phyloP scores from a whole-genome alignment of 2,113 vertebrate species.

The Geococcyx californianus region DNA sequence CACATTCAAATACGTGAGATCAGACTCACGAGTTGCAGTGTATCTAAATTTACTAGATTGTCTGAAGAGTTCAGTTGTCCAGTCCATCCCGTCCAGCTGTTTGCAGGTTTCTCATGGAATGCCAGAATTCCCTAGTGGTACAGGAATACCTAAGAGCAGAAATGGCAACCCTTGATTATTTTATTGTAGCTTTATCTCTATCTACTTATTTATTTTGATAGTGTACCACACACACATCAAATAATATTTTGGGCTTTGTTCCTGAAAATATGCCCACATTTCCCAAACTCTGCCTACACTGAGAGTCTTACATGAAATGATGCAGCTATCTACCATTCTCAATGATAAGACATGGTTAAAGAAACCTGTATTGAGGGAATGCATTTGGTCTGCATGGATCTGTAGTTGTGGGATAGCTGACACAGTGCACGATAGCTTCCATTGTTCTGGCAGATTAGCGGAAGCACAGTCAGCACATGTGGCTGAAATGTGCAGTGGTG shows the following conservation, averaged over 20 bases:
- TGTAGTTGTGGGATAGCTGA: not conserved
- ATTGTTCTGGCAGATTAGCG: conserved; percentile 23
- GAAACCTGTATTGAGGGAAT: not conserved
- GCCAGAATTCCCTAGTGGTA: not conserved
- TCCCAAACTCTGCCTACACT: not conserved
- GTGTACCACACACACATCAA: not conserved
- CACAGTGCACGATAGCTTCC: not conserved
- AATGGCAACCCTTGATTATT: not conserved
- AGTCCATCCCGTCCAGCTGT: not conserved
- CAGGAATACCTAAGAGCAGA: not conserved
- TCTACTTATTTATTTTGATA: not conserved
- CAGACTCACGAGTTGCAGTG: not conserved
- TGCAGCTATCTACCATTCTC: not conserved
- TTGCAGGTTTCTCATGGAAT: not conserved
- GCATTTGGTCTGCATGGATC: accelerated
- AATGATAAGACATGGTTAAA: not conserved
- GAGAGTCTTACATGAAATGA: accelerated
- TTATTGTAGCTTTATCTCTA: not conserved
- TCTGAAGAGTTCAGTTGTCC: not conserved
- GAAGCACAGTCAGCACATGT: conserved; percentile 53
- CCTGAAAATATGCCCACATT: not conserved
- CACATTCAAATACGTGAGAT: not conserved
- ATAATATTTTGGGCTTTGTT: not conserved
- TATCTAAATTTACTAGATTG: not conserved
- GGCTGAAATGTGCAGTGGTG: conserved; percentile 7